Base-by-base conservation (phyloP, 2,797 vertebrate genomes). In the Premnoplex brunnescens region DNA sequence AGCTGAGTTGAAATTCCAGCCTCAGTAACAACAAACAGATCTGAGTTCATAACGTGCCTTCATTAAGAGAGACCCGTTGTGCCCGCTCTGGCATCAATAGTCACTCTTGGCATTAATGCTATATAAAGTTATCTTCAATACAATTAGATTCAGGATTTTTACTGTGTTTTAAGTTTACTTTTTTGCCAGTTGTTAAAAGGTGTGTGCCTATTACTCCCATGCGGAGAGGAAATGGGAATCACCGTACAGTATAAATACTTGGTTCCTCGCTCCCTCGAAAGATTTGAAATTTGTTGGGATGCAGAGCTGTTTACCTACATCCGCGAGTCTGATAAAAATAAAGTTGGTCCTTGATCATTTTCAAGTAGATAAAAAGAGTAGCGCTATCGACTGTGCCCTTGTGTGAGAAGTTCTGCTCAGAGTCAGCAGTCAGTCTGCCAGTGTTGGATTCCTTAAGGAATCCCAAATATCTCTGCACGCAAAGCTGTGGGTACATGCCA, bases 21-120 rank as follows among this genome's bases (percentile, higher is more conserved):
- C 88, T 78, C 88, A 63, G 91, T 92, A 96, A 95, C 93, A 95
- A 88, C 91, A 94, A 95, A 96, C 91, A 94, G 87, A 93, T 72
- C 88, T 66, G 88, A 71, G 75, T 74, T 91, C 80, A 64, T 71
- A 96, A 88, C 34, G 55, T 77, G 63, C 85, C 49, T 89, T 91
- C 89, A 43, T 94, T 81, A 79, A 56, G 76, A 63, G 69, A 84
- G 37, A 84, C 10, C 59, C 80, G 93, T 94, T 86, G 62, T 85
- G 79, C 56, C n/a, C 75, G 43, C 91, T 95, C 94, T 95, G 89
- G 87, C 79, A 80, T 85, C 78, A 95, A 67, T 41, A 79, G 71
- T 9, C 81, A 85, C 95, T 94, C 93, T 44, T n/a, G 55, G 64
- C 30, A 92, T 24, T 79, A 81, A 85, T 26, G 48, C 8, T 49